Percentiles rank a stretch among this genome's conserved stretches.
These are phyloP conservation scores for Nyctalus aviator DNA, from an alignment of 2,797 vertebrate genomes.

Conservation along the genomic window DNA sequence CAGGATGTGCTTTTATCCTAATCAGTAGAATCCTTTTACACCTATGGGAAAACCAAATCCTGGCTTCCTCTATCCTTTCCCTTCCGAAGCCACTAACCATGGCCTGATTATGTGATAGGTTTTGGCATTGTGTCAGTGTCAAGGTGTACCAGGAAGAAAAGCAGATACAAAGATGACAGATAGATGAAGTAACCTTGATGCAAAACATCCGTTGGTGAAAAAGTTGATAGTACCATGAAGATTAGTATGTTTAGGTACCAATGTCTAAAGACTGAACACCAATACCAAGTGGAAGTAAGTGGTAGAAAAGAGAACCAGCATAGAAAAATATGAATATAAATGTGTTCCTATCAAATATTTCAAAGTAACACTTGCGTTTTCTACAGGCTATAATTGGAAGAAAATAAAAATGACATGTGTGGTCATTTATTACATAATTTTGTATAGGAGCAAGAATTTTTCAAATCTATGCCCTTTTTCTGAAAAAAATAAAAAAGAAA, in stretches of 20 bases:
- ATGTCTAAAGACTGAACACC: not conserved
- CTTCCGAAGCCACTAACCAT: conserved; percentile 62
- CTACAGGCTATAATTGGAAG: not conserved
- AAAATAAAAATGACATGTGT: not conserved
- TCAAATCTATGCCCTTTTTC: not conserved
- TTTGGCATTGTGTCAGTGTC: conserved; percentile 80
- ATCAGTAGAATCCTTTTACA: conserved; percentile 72
- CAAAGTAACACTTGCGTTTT: not conserved
- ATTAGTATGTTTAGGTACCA: not conserved
- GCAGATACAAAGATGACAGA: conserved; percentile 83
- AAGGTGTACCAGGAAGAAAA: conserved; percentile 82
- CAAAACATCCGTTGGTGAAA: conserved; percentile 75
- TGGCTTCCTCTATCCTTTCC: conserved; percentile 55
- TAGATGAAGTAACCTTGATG: conserved; percentile 82
- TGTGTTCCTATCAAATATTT: conserved; percentile 19
- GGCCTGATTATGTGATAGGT: conserved; percentile 67
- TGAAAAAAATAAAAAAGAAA: not conserved
- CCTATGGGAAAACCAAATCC: conserved; percentile 70
- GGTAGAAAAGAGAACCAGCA: not conserved
- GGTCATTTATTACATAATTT: not conserved
- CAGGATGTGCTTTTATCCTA: conserved; percentile 62
- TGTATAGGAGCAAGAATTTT: conserved; percentile 3
- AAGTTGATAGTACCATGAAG: conserved; percentile 52
- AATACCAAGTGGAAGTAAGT: not conserved
- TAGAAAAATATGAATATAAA: not conserved